phyloP scores from a whole-genome alignment of 92 coral and sea anemone species.

The Phenganax subtilis region DNA sequence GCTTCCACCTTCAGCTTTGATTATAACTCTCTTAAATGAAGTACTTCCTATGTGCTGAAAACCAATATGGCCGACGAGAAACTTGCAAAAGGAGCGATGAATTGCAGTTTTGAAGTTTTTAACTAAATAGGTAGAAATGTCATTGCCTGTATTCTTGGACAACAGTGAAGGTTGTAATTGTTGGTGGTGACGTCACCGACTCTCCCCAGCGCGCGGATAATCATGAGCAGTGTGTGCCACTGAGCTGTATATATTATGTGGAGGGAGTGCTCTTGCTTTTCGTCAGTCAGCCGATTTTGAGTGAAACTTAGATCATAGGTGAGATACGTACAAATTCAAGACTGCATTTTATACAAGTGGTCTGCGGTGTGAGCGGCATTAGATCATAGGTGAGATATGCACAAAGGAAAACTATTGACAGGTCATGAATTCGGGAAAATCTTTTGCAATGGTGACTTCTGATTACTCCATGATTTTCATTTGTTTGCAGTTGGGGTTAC shows the following conservation, averaged over 20 bases:
- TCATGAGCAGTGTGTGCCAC: too few species aligned
- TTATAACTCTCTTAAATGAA: background rate
- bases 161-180: slow-evolving; percentile 93
- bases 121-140: background rate
- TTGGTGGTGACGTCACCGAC: slow-evolving; percentile 84
- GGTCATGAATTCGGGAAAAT: too few species aligned
- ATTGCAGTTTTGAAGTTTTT: slow-evolving; percentile 18
- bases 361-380: too few species aligned
- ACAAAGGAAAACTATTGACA: too few species aligned
- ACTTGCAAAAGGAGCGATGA: slow-evolving; percentile 5
- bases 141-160: slow-evolving; percentile 53
- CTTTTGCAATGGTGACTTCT: too few species aligned
- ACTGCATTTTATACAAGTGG: too few species aligned
- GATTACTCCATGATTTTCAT: too few species aligned
- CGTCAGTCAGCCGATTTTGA: background rate
- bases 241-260: background rate
- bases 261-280: slow-evolving; percentile 44
- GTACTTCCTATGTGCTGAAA: background rate
- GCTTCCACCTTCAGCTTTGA: background rate
- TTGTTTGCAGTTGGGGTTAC: too few species aligned
- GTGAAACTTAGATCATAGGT: too few species aligned
- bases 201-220: too few species aligned
- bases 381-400: too few species aligned
- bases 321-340: too few species aligned
- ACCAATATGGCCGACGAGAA: slow-evolving; percentile 11